These are phyloP conservation scores for Danio choprae DNA, from an alignment of 2,797 vertebrate genomes.

Conservation along the genomic window DNA sequence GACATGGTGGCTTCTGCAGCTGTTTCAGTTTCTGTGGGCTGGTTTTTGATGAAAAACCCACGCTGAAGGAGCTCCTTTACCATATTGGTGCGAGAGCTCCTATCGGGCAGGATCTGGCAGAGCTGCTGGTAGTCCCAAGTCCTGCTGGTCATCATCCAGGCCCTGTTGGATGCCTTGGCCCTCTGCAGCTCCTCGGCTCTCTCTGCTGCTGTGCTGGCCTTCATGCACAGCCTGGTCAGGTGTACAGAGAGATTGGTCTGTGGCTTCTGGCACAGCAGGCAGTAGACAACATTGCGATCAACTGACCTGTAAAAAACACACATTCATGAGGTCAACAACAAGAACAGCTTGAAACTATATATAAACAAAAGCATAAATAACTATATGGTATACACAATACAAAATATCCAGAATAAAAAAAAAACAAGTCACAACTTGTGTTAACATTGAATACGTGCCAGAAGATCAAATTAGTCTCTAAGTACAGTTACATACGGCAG, in stretches of 20 bases:
- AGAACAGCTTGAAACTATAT: too few species aligned
- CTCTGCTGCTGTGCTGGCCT: not conserved
- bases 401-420: too few species aligned
- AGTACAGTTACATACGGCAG: too few species aligned
- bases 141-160: not conserved
- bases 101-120: not conserved
- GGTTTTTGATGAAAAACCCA: not conserved
- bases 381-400: too few species aligned
- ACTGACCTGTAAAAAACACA: not conserved
- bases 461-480: too few species aligned
- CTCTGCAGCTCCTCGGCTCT: not conserved
- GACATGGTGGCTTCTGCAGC: too few species aligned
- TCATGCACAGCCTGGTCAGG: slow-evolving; percentile 25
- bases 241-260: not conserved
- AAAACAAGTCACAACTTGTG: too few species aligned
- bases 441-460: too few species aligned
- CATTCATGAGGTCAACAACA: too few species aligned
- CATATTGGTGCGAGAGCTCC: not conserved
- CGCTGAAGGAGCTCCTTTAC: not conserved
- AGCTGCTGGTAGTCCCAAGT: not conserved
- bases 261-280: slow-evolving; percentile 5
- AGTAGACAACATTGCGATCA: not conserved
- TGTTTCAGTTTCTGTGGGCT: not conserved
- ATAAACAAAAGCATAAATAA: too few species aligned
- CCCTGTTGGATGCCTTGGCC: not conserved